Base-by-base conservation (phyloP, 2,888 invertebrate species). In the Chloroclystis v-ata region DNA sequence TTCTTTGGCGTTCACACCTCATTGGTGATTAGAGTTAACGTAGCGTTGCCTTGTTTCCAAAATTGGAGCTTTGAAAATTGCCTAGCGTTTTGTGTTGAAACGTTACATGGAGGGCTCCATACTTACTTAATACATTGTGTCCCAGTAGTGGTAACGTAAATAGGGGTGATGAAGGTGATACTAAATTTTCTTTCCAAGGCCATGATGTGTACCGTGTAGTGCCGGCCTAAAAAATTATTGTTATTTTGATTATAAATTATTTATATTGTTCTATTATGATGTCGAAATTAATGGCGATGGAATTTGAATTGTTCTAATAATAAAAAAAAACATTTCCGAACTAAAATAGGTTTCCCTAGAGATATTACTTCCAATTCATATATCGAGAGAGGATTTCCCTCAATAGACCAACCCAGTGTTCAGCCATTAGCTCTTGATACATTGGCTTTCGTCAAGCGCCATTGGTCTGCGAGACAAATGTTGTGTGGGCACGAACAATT, bases 401-500 rank as follows among this genome's bases (percentile, higher is more conserved):
- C 47, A 33, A 28, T 38, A 24, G 32, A 52, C 37, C 48, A 38
- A 43, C 26, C 37, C 49, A 35, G 38, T 35, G n/a, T 41, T 28
- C 49, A 28, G 43, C 58, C 63, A 59, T 61, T 63, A 60, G 59
- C 37, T 26, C 45, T 47, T 71, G 71, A 71, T 71, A 60, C 65
- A 71, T 69, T 37, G 63, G 37, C 38, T 60, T 47, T 65, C 67
- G 71, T 69, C 67, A 67, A 51, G 70, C 55, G 63, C 69, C 69
- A 71, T 71, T 69, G 70, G 60, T 33, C 38, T 50, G 45, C 42
- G 61, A 69, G 70, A 70, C 60, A 54, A 67, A 70, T 70, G 64
- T 63, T 42, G 40, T 45, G 45, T 49, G 47, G 43, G 50, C 69
- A 70, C 69, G 69, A 60, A 57, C 50, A 49, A 24, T 33, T 20